Evolutionary conservation across 2,888 invertebrate genomes (phyloP).

Genomic region (Dryococelus australis): DNA sequence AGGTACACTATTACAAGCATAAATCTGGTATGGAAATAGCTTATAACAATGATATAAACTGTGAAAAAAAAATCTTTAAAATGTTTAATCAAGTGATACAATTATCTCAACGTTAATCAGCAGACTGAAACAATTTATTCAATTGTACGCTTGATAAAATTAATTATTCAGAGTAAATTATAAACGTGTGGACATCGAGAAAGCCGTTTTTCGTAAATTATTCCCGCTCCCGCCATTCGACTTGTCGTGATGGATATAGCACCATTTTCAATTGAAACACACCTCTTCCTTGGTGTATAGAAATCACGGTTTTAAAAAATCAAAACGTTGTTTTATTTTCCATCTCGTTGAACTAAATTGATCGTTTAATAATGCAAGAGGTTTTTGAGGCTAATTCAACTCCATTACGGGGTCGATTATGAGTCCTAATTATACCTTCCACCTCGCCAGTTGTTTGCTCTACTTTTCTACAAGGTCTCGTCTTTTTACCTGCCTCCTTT

Average conservation of each 20-base stretch:
- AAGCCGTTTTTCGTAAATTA: not conserved
- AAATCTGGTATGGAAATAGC: too few species aligned
- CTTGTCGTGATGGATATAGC: not conserved
- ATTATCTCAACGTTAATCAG: too few species aligned
- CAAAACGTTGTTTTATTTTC: not conserved
- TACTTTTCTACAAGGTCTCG: not conserved
- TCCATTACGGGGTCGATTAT: conserved; percentile 38
- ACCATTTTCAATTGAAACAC: not conserved
- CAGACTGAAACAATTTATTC: too few species aligned
- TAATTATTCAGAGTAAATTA: too few species aligned
- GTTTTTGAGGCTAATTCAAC: conserved; percentile 38
- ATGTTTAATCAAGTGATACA: too few species aligned
- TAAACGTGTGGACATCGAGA: not conserved
- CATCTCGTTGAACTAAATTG: conserved; percentile 17
- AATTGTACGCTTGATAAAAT: too few species aligned
- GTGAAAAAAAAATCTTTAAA: too few species aligned
- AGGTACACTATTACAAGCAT: too few species aligned
- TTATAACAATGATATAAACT: too few species aligned
- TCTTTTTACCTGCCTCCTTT: conserved; percentile 25
- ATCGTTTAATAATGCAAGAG: conserved; percentile 40
- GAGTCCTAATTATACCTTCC: conserved; percentile 40
- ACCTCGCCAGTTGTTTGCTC: conserved; percentile 38
- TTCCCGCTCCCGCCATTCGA: not conserved
- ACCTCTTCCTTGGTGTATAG: not conserved
- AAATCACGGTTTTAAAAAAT: conserved; percentile 21